Base-by-base conservation (phyloP, 35 echinoderm and acorn worm species). In the Chiridota heheva region DNA sequence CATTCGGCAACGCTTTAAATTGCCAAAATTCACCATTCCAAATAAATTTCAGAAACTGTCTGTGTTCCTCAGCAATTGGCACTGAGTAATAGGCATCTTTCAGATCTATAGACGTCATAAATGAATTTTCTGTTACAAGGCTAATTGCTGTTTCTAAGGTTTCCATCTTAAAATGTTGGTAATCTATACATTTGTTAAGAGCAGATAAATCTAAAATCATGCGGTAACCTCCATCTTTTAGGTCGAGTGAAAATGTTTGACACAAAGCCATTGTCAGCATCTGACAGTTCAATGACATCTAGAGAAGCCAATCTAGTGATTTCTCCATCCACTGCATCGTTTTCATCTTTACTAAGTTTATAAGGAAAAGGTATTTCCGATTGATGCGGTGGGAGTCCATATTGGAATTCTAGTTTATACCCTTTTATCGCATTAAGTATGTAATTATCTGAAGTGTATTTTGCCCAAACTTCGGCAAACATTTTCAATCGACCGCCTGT, bases 81-180 rank as follows among this genome's bases (percentile, higher is more conserved):
- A 64, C 38, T 27, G 78, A 81, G 4, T 81, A 81, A 67, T 81
- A 81, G 0, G 60, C 78, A 46, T 81, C 78, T 5, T 39, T 40
- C 2, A 81, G 33, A 26, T 66, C 63, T 13, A 82, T 62, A 1
- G 63, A 82, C 7, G 80, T 17, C 41, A 69, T 48, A 70, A 55
- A 82, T 32, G 84, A 88, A 40, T 85, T 20, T 39, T 69, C 29
- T 65, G 78, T 88, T 46, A 45, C 7, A 4, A 45, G 44, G 29
- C 70, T 43, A 5, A 26, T 28, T 24, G 70, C 18, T 25, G 0
- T 73, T 76, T 76, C 38, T 28, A 69, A 69, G 24, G 65, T 69
- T 31, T 69, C 37, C 37, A 69, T 39, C 40, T 69, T 39, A 57
- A 76, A 76, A 56, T 57, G 46, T 2, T 1, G 0, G 28, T 76